Percentiles rank a stretch among this genome's conserved stretches.
Evolutionary conservation across 1,140 invertebrate species (phyloP).

Genomic region (Trichomalopsis sarcophagae): DNA sequence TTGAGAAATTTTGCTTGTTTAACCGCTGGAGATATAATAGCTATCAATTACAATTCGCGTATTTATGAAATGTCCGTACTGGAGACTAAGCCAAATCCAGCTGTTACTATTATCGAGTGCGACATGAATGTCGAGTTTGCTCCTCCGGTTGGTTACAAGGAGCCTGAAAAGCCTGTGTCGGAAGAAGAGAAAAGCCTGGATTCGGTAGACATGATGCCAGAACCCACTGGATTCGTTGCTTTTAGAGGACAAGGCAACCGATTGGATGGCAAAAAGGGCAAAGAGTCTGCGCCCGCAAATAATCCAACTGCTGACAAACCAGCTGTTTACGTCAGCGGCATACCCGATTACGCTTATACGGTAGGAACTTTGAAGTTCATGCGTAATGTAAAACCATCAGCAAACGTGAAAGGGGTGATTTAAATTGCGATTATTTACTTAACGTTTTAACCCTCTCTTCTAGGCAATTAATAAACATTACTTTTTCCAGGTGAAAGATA

Average conservation of each 20-base stretch:
- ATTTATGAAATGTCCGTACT: slow-evolving; percentile 96
- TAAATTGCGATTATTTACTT: no score
- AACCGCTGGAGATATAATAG: slow-evolving; percentile 96
- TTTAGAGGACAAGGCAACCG: slow-evolving; percentile 90
- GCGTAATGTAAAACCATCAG: slow-evolving; percentile 74
- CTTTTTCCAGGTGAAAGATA: no score
- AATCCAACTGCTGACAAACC: slow-evolving; percentile 60
- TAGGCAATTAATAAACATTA: no score
- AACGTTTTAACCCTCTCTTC: no score
- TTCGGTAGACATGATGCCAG: slow-evolving; percentile 81
- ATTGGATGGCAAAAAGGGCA: slow-evolving; percentile 85
- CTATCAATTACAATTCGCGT: slow-evolving; percentile 97
- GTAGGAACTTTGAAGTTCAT: slow-evolving; percentile 90
- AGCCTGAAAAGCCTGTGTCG: slow-evolving; percentile 79
- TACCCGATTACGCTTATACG: slow-evolving; percentile 95
- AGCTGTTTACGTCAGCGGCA: slow-evolving; percentile 83
- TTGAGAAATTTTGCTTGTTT: slow-evolving; percentile 98
- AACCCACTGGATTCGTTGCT: slow-evolving; percentile 83
- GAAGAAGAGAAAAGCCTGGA: slow-evolving; percentile 81
- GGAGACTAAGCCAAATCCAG: slow-evolving; percentile 94
- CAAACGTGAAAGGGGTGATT: no score
- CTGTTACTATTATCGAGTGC: slow-evolving; percentile 99
- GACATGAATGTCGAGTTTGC: slow-evolving; percentile 99
- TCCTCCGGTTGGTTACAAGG: slow-evolving; percentile 95
- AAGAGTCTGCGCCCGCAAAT: slow-evolving; percentile 76